Percentiles rank a stretch among this genome's conserved stretches.
Conservation (phyloP, 2,797 vertebrate genomes). For the Coilia nasus region DNA sequence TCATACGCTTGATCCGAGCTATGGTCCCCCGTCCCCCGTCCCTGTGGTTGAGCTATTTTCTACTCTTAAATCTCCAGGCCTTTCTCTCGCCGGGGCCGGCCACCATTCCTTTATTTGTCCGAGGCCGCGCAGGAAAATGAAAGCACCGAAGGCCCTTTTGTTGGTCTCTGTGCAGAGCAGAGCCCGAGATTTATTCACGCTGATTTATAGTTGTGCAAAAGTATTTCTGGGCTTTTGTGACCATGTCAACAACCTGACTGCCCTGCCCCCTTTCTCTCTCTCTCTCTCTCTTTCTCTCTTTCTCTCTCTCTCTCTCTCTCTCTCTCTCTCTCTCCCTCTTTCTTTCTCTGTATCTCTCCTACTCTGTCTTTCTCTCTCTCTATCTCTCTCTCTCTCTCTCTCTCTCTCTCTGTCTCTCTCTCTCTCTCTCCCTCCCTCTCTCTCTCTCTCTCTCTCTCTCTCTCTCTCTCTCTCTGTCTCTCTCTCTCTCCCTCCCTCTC, state of each 20-base stretch:
- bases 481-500: neutral
- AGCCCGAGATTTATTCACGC: conserved; percentile 11
- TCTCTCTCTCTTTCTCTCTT: neutral
- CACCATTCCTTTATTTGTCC: neutral
- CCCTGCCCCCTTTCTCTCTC: neutral
- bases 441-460: no score
- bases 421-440: neutral
- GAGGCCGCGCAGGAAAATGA: neutral
- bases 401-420: neutral
- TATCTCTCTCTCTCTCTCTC: neutral
- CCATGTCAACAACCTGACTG: conserved; percentile 11
- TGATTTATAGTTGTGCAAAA: conserved; percentile 21
- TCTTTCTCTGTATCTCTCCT: neutral
- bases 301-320: neutral
- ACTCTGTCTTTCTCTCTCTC: neutral
- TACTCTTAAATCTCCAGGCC: neutral
- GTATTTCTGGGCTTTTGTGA: conserved; percentile 26
- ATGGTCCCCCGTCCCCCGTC: neutral
- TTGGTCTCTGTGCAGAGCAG: neutral
- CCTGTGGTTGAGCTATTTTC: neutral
- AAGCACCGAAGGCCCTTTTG: neutral
- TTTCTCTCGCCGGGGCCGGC: neutral
- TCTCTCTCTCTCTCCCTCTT: neutral
- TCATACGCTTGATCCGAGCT: no score
- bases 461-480: neutral